These are phyloP conservation scores for Piezodorus guildinii DNA, from an alignment of 1,140 invertebrate species.

Conservation along the genomic window DNA sequence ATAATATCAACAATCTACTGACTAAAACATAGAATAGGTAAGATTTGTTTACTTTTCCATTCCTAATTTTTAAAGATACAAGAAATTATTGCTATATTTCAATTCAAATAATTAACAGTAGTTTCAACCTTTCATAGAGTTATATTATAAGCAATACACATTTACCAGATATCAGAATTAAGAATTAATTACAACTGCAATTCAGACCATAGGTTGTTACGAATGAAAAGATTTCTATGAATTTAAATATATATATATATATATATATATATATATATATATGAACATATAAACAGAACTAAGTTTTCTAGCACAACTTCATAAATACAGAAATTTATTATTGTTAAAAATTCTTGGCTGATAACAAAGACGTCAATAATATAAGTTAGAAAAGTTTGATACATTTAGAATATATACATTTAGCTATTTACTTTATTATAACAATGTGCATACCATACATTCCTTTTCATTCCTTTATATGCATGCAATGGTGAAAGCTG, in stretches of 20 bases:
- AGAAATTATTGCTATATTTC: conserved; percentile 4
- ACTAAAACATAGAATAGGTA: no score
- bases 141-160: not conserved
- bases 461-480: not conserved
- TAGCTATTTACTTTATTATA: not conserved
- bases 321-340: not conserved
- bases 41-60: no score
- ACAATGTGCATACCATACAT: not conserved
- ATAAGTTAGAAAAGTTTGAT: not conserved
- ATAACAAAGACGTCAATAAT: not conserved
- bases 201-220: not conserved
- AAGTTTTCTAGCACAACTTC: not conserved
- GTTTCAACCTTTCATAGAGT: not conserved
- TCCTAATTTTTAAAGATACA: not conserved
- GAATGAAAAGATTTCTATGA: not conserved
- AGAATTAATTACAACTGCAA: not conserved
- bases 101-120: conserved; percentile 1
- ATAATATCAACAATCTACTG: no score
- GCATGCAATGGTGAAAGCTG: not conserved
- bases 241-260: no score
- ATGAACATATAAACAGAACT: not conserved
- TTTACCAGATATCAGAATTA: not conserved
- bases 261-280: no score
- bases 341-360: not conserved
- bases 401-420: not conserved